Evolutionary conservation across 2,888 invertebrate genomes (phyloP), one percentile per base, ranked within the genome.

Genomic region (Heliconius erato): DNA sequence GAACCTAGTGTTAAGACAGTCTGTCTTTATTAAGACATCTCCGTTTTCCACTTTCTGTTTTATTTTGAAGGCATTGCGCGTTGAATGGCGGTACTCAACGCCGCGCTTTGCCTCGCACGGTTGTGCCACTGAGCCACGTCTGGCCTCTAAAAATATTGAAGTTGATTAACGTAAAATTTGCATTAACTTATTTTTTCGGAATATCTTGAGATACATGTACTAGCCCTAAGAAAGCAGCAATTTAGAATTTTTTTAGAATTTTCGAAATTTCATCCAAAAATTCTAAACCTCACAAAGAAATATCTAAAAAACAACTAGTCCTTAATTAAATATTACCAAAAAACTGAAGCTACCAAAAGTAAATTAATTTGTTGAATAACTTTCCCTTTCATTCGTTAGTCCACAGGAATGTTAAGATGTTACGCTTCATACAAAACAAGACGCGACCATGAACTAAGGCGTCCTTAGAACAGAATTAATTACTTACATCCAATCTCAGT

Each of bases 391-490:
- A 76, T 35, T 63, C 35, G 35, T 26, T 74, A 14, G 14, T 6
- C 35, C 35, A 26, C 35, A 63, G 26, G 63, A 40, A 63, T 40
- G 59, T 72, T 72, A 1, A 7, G 72, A 28, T 63, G 59, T 59
- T n/a, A 26, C 26, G 49, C 28, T 78, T 49, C 23, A 40, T 68
- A 67, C 40, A 68, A 67, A 68, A 78, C 28, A 28, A 44, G 23
- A 26, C 32, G 78, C 44, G 78, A 49, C 78, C 78, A 28, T 81
- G 76, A 81, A 63, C 71, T n/a, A 54, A 72, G 54, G 32, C 77
- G 69, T 78, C 80, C 78, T 83, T 67, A 85, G 86, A 88, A 87
- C 87, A 83, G 85, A 85, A 88, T 87, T 88, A 88, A 90, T 87
- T 85, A 86, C 81, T 79, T 84, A 84, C 85, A 84, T 78, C 85